These are phyloP conservation scores for Eleutherodactylus coqui DNA, from an alignment of 2,797 vertebrate species.

Conservation along the genomic window DNA sequence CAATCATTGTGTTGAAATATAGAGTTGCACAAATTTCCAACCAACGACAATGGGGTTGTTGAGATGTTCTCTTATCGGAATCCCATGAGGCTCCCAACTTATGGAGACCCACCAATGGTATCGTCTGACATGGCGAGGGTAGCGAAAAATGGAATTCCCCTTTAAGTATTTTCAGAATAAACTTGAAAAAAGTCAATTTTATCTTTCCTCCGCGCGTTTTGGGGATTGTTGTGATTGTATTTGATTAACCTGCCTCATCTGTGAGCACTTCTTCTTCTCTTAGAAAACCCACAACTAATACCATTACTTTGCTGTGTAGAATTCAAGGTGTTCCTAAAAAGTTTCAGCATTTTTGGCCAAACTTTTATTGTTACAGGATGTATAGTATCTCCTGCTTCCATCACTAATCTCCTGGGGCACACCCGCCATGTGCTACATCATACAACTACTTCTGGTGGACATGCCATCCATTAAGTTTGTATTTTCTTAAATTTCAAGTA, in stretches of 20 bases:
- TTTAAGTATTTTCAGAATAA: neutral
- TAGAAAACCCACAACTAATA: neutral
- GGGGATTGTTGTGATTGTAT: neutral
- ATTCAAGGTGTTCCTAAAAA: too few species aligned
- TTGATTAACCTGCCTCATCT: neutral
- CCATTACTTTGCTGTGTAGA: neutral
- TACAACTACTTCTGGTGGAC: neutral
- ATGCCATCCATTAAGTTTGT: neutral
- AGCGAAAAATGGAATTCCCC: neutral
- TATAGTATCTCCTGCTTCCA: neutral
- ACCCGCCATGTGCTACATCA: neutral
- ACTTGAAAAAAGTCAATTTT: neutral
- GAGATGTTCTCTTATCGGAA: neutral
- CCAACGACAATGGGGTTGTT: neutral
- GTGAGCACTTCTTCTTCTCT: neutral
- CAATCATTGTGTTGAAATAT: neutral
- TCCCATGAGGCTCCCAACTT: neutral
- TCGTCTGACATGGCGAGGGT: too few species aligned
- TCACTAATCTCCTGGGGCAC: neutral
- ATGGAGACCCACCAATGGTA: neutral
- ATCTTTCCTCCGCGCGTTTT: neutral
- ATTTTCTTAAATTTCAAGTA: neutral
- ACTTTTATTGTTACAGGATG: neutral
- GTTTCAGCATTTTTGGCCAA: too few species aligned
- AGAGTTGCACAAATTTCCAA: neutral